phyloP scores from a whole-genome alignment of 2,113 vertebrate genomes.

The Microtus pennsylvanicus region DNA sequence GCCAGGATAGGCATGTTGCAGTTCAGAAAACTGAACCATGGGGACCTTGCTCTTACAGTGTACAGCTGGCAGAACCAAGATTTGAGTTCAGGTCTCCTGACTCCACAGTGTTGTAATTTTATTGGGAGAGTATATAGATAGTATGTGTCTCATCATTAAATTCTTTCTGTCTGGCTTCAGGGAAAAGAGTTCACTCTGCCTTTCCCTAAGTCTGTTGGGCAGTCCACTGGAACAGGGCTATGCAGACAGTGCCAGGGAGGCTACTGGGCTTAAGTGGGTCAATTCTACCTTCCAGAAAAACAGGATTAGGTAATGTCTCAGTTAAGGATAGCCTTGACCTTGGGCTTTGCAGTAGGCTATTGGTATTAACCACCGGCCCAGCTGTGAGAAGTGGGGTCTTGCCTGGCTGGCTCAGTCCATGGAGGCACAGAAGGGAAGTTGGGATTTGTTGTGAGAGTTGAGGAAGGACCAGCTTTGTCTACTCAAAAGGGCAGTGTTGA shows the following conservation, averaged over 20 bases:
- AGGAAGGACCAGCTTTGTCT: neutral
- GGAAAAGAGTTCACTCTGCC: neutral
- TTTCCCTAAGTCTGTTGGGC: neutral
- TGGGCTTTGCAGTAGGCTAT: slow-evolving; percentile 16
- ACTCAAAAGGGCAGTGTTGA: neutral
- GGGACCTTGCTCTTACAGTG: neutral
- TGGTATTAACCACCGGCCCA: slow-evolving; percentile 58
- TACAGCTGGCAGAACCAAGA: neutral
- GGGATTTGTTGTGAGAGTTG: neutral
- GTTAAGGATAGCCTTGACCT: neutral
- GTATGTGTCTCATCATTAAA: neutral
- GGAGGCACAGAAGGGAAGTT: neutral
- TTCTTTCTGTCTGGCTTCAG: neutral
- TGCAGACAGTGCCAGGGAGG: too few species aligned
- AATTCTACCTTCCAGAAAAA: neutral
- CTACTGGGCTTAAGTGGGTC: neutral
- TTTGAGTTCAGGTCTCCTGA: neutral
- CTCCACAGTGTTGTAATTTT: neutral
- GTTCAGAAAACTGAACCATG: neutral
- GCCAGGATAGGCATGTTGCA: neutral
- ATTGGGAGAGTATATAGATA: neutral
- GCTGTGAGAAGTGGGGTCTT: slow-evolving; percentile 62
- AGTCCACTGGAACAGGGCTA: neutral
- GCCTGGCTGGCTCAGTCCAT: slow-evolving; percentile 57
- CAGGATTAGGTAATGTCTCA: slow-evolving; percentile 55